A percentile compares a stretch with the other conserved stretches of the same genome.
phyloP scores from a whole-genome alignment of 53 echinoderm and acorn worm genomes.

The Stichopus horrens region DNA sequence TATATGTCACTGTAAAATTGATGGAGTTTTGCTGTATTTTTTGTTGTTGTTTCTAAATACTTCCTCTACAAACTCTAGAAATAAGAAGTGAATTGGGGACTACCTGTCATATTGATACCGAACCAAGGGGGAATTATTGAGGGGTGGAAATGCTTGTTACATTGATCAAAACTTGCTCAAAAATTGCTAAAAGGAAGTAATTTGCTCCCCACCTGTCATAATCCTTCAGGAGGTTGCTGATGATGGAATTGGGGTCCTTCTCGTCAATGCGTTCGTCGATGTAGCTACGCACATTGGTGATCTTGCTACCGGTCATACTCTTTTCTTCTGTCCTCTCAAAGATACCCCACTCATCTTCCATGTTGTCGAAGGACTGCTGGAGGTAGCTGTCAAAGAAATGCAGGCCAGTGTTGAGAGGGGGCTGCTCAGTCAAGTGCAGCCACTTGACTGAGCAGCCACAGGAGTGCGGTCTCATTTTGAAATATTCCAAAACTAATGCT shows the following conservation, averaged over 20 bases:
- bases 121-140: too few relatives aligned
- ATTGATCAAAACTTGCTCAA: not conserved
- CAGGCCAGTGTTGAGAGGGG: too few relatives aligned
- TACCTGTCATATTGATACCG: too few relatives aligned
- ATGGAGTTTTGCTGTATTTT: too few relatives aligned
- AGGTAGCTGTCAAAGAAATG: conserved; percentile 15
- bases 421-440: not conserved
- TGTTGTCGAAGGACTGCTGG: conserved; percentile 24
- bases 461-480: too few relatives aligned
- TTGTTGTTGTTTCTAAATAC: too few relatives aligned
- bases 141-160: too few relatives aligned
- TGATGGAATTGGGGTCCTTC: conserved; percentile 13
- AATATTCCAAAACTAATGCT: too few relatives aligned
- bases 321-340: not conserved
- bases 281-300: conserved; percentile 30
- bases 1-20: too few relatives aligned
- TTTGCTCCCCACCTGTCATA: conserved; percentile 29
- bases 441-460: too few relatives aligned
- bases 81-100: too few relatives aligned
- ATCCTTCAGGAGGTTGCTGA: conserved; percentile 37
- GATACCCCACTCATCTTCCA: conserved; percentile 46
- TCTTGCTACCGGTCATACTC: conserved; percentile 23
- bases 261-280: conserved; percentile 4
- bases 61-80: too few relatives aligned
- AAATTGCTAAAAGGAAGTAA: not conserved